phyloP scores from a whole-genome alignment of 2,888 invertebrate species.

The Trilocha varians region DNA sequence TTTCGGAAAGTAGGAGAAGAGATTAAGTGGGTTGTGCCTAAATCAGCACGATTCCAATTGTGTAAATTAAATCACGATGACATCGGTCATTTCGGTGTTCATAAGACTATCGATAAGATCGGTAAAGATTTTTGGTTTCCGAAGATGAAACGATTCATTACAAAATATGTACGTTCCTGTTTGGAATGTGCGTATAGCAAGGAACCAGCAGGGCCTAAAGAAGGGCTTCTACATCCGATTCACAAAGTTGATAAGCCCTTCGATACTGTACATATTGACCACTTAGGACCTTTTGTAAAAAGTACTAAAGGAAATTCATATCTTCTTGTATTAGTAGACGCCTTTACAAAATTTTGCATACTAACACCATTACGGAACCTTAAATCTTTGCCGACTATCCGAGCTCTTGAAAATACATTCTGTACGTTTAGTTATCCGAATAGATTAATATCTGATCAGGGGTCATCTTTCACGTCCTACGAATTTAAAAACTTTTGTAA shows the following conservation, averaged over 20 bases:
- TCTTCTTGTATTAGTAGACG: conserved; percentile 3
- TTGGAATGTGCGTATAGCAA: conserved; percentile 7
- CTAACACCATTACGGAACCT: no score
- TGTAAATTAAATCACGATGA: conserved; percentile 12
- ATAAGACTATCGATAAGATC: conserved; percentile 10
- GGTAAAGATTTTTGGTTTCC: conserved; percentile 11
- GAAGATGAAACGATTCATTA: conserved; percentile 8
- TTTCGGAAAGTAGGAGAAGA: no score
- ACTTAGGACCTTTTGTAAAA: conserved; percentile 6
- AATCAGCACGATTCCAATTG: conserved; percentile 10
- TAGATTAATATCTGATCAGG: no score
- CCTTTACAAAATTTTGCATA: background rate
- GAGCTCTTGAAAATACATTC: no score
- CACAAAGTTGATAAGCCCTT: conserved; percentile 3
- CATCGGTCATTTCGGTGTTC: conserved; percentile 12
- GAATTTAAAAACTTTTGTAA: no score
- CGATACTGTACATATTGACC: conserved; percentile 7
- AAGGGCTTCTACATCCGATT: conserved; percentile 6
- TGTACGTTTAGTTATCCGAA: no score
- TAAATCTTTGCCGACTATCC: no score
- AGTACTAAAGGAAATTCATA: conserved; percentile 2
- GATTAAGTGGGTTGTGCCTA: no score
- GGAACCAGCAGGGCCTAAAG: no score
- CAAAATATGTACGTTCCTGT: conserved; percentile 12
- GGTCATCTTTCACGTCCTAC: no score